Percentiles rank a stretch among this genome's conserved stretches.
Conservation (phyloP, 2,888 invertebrate species). For the Parasteatoda lunata region DNA sequence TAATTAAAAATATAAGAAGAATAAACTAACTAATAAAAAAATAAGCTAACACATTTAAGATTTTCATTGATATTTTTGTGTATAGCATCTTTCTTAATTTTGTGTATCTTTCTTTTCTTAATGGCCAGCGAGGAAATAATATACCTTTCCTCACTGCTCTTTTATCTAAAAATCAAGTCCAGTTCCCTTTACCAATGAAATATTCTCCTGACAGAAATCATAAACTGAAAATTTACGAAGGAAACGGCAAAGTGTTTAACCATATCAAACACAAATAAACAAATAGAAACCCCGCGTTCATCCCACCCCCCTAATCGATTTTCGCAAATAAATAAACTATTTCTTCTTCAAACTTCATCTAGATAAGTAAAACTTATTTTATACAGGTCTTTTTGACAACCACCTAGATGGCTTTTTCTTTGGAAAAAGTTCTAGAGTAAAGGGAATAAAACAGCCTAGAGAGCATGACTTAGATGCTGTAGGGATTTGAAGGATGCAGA, state of each 20-base stretch:
- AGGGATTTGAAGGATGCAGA: slow-evolving; percentile 3
- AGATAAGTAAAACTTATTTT: slow-evolving; percentile 5
- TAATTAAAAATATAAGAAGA: too few species aligned
- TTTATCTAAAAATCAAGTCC: too few species aligned
- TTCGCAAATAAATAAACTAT: background rate
- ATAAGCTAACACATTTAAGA: too few species aligned
- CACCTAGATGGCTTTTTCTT: background rate
- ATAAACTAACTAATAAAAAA: too few species aligned
- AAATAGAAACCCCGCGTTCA: background rate
- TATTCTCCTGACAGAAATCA: background rate
- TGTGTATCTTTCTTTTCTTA: too few species aligned
- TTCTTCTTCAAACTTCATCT: background rate
- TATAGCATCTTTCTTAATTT: too few species aligned
- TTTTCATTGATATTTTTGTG: too few species aligned
- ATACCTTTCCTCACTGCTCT: too few species aligned
- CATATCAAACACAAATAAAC: background rate
- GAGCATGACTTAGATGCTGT: slow-evolving; percentile 4
- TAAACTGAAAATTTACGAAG: background rate
- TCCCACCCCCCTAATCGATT: background rate
- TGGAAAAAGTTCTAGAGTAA: slow-evolving; percentile 4
- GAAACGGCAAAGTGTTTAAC: background rate
- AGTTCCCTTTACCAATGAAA: background rate
- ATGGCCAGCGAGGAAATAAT: too few species aligned
- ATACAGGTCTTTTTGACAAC: slow-evolving; percentile 6
- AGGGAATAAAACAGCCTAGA: slow-evolving; percentile 13